Conservation (phyloP, 1,140 invertebrate genomes). For the Leptopilina clavipes region DNA sequence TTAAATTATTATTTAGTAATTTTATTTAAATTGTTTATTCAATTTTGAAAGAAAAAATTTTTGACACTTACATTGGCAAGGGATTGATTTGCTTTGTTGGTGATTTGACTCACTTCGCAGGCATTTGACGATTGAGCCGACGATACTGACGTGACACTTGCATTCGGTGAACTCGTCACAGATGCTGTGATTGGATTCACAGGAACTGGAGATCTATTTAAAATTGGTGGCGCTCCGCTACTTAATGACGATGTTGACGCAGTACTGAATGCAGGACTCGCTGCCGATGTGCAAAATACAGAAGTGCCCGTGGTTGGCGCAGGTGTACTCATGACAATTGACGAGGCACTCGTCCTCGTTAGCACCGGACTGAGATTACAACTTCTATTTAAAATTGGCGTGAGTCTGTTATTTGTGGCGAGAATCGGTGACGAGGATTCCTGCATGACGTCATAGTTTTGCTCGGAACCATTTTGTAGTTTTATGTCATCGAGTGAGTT, state of each 20-base stretch:
- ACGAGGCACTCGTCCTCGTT: conserved; percentile 53
- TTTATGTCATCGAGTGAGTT: conserved; percentile 70
- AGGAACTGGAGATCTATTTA: conserved; percentile 70
- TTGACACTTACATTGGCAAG: not conserved
- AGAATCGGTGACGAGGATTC: conserved; percentile 60
- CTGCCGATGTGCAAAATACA: conserved; percentile 66
- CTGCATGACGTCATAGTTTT: conserved; percentile 58
- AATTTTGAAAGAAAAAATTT: not conserved
- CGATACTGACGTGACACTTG: conserved; percentile 57
- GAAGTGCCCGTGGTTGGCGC: conserved; percentile 53
- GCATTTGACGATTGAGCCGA: conserved; percentile 48
- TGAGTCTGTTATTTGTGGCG: conserved; percentile 64
- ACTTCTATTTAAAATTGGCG: conserved; percentile 71
- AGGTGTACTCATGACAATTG: conserved; percentile 59
- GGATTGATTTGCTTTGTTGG: not conserved
- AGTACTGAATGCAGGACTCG: conserved; percentile 70
- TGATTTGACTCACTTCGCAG: conserved; percentile 21
- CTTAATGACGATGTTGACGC: conserved; percentile 69
- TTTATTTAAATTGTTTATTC: too few species aligned
- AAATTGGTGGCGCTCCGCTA: conserved; percentile 60
- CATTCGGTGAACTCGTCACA: conserved; percentile 60
- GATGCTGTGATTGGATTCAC: conserved; percentile 55
- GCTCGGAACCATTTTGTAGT: conserved; percentile 62
- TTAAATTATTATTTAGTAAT: too few species aligned
- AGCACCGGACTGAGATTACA: conserved; percentile 67